Evolutionary conservation across 2,113 vertebrate genomes (phyloP).

Genomic region (Pomatostomus ruficeps): DNA sequence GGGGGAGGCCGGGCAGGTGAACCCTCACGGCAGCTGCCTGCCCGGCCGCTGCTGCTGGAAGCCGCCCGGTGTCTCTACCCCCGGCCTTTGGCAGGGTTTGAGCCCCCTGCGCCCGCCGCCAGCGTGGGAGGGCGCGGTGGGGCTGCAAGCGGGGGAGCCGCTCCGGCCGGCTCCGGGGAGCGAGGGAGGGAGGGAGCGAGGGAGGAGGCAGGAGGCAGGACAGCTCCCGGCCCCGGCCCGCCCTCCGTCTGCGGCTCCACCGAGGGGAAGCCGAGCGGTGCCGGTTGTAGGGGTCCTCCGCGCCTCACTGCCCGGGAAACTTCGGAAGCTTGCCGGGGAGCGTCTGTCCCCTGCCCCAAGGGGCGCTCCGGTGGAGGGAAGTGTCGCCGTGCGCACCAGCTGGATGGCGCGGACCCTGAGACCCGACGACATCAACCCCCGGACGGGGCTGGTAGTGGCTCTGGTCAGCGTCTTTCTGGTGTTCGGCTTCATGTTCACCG

Average conservation of each 20-base stretch:
- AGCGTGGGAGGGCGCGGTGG: background rate
- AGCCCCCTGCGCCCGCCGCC: background rate
- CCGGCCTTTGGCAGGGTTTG: background rate
- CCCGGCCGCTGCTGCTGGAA: background rate
- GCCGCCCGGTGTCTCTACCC: background rate
- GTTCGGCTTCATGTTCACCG: constrained; percentile 86
- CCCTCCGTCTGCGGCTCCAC: background rate
- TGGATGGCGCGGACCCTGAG: constrained; percentile 70
- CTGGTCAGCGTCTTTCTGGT: constrained; percentile 82
- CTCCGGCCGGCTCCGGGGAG: background rate
- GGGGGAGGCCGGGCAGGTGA: background rate
- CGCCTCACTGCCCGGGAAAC: background rate
- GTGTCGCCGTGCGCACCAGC: background rate
- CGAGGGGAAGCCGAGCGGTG: background rate
- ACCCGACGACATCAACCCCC: constrained; percentile 82
- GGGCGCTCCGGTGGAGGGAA: background rate
- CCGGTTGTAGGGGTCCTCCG: background rate
- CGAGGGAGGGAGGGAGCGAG: background rate
- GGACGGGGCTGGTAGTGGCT: constrained; percentile 83
- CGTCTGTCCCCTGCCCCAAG: background rate
- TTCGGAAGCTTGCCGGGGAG: background rate
- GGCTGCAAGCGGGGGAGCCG: background rate
- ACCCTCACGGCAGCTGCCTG: background rate
- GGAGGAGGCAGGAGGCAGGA: background rate
- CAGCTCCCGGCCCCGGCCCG: background rate